These are phyloP conservation scores for Dryobates pubescens DNA, from an alignment of 2,797 vertebrate genomes.

Conservation along the genomic window DNA sequence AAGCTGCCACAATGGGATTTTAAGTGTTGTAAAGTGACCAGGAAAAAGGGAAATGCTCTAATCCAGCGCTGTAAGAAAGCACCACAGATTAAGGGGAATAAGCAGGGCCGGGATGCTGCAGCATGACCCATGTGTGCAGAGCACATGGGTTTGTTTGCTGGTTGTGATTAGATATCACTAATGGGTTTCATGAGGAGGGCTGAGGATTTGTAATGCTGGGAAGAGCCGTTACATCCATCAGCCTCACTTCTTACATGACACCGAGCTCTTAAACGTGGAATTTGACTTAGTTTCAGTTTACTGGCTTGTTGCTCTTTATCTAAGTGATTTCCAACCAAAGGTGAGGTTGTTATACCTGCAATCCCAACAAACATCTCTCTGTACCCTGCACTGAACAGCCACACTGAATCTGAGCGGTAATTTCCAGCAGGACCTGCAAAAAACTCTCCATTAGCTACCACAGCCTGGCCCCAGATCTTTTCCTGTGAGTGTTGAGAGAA, in stretches of 20 bases:
- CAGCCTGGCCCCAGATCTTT: background rate
- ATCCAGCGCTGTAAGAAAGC: background rate
- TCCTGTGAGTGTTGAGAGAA: background rate
- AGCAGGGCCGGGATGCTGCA: background rate
- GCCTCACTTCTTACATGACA: background rate
- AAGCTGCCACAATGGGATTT: background rate
- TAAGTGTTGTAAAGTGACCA: background rate
- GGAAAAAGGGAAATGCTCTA: background rate
- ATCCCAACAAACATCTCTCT: background rate
- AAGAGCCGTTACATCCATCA: background rate
- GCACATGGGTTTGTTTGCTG: slow-evolving; percentile 5
- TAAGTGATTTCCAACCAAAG: background rate
- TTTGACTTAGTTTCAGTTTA: background rate
- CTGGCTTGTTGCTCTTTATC: background rate
- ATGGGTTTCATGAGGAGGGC: background rate
- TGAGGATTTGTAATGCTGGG: background rate
- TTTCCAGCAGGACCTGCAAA: background rate
- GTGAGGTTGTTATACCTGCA: background rate
- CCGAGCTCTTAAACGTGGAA: background rate
- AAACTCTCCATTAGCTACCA: background rate
- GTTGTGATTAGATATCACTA: background rate
- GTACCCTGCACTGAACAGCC: background rate
- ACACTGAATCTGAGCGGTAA: background rate
- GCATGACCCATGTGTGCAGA: background rate
- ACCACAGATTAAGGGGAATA: background rate